Base-by-base conservation (phyloP, 2,113 vertebrate species). In the Axis porcinus region DNA sequence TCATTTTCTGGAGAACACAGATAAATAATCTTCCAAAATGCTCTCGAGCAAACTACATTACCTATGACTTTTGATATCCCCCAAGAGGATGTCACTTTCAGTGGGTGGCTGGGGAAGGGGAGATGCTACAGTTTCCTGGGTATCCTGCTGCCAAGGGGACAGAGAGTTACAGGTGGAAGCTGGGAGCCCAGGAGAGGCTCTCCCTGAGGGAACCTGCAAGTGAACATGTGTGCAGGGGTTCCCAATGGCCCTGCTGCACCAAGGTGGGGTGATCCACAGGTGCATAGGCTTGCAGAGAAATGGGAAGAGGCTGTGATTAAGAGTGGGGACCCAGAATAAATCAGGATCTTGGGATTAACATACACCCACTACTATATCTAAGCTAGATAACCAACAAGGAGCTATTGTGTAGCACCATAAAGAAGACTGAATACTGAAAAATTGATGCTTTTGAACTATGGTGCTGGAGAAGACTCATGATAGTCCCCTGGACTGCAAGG, bases 1-100 rank as follows among this genome's bases (percentile, higher is more conserved):
- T 97, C 93, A 62, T 97, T 98, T 98, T 94, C 90, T 86, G 96
- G 94, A 95, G 9, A 97, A 83, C 74, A 92, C 92, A 62, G 90
- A 97, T 97, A 97, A 98, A 94, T 94, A 95, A 95, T 12, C 55
- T 95, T 93, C 97, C 83, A 94, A 78, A 74, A 79, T 84, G 57
- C 95, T 95, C 83, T 96, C 3, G 25, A 87, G 55, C 54, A 96
- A 98, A 62, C 82, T n/a, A 89, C 96, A 97, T 96, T 93, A 97
- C 98, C 95, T 79, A 64, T 6, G 4, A 94, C 89, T 96, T 98
- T 97, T 98, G 96, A 95, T 89, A 2, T 0, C 86, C 84, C 85
- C 67, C 64, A 81, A 91, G 94, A 43, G 6, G 27, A 30, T 97
- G 36, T 64, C 93, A 33, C 97, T 95, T 76, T 67, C 6, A 55